Evolutionary conservation across 2,797 vertebrate genomes (phyloP).

Genomic region (Crocidura indochinensis): DNA sequence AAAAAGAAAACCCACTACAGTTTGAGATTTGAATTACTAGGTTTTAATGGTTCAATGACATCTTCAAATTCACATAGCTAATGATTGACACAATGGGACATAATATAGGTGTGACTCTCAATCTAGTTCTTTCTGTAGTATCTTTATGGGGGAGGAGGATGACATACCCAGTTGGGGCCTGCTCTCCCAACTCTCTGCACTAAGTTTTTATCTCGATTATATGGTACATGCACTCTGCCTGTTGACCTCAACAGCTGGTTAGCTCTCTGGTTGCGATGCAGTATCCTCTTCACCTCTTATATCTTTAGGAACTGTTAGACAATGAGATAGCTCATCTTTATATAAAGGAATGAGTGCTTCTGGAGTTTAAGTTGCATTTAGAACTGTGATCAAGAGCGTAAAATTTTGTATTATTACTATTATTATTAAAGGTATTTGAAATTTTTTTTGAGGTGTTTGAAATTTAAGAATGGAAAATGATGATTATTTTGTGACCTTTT

Average conservation of each 20-base stretch:
- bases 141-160: too few relatives aligned
- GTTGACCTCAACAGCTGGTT: too few relatives aligned
- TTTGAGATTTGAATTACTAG: slow-evolving; percentile 35
- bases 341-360: slow-evolving; percentile 34
- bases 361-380: slow-evolving; percentile 40
- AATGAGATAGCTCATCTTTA: slow-evolving; percentile 1
- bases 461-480: slow-evolving; percentile 47
- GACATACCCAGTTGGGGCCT: too few relatives aligned
- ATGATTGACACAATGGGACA: slow-evolving; percentile 9
- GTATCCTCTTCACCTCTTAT: background rate
- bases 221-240: too few relatives aligned
- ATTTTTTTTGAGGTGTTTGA: background rate
- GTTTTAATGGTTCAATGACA: slow-evolving; percentile 38
- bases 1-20: background rate
- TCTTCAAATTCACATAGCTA: slow-evolving; percentile 24
- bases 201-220: too few relatives aligned
- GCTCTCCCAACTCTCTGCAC: too few relatives aligned
- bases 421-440: slow-evolving; percentile 46
- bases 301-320: background rate
- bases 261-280: too few relatives aligned
- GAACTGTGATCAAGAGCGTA: slow-evolving; percentile 31
- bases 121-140: slow-evolving; percentile 26
- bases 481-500: slow-evolving; percentile 58
- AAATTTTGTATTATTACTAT: background rate
- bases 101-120: slow-evolving; percentile 21